These are phyloP conservation scores for Parauchenoglanis punctatus DNA, from an alignment of 2,797 vertebrate genomes.

Conservation along the genomic window DNA sequence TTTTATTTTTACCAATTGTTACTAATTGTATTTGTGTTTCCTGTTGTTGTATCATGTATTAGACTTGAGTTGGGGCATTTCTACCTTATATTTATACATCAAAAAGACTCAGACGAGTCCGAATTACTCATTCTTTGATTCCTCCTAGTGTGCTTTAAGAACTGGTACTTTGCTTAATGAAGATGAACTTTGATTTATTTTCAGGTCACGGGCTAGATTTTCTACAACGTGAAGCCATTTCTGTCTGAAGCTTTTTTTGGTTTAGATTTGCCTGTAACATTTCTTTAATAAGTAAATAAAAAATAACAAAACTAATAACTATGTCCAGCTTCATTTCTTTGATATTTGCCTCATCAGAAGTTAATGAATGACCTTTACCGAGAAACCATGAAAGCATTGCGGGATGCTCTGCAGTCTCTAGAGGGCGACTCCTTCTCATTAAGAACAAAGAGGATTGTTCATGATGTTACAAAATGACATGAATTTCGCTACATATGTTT, in stretches of 20 bases:
- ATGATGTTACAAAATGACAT: not conserved
- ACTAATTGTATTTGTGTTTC: not conserved
- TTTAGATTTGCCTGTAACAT: not conserved
- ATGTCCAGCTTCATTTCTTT: not conserved
- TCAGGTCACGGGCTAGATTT: too few relatives aligned
- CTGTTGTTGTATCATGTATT: not conserved
- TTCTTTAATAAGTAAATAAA: not conserved
- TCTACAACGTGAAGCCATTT: not conserved
- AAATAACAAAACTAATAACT: not conserved
- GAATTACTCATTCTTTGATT: not conserved
- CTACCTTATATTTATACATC: not conserved
- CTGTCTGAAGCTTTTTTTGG: not conserved
- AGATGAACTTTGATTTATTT: not conserved
- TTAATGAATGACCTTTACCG: not conserved
- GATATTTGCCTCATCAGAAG: not conserved
- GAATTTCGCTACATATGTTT: not conserved
- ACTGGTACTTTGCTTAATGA: not conserved
- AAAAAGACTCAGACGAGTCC: not conserved
- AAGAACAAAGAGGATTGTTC: not conserved
- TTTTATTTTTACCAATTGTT: too few relatives aligned
- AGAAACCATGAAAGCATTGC: not conserved
- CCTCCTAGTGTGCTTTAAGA: not conserved
- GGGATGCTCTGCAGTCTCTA: not conserved
- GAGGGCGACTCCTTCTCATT: conserved; percentile 47
- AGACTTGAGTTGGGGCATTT: not conserved